Evolutionary conservation across 2,888 invertebrate genomes (phyloP).

Genomic region (Patella ulyssiponensis): DNA sequence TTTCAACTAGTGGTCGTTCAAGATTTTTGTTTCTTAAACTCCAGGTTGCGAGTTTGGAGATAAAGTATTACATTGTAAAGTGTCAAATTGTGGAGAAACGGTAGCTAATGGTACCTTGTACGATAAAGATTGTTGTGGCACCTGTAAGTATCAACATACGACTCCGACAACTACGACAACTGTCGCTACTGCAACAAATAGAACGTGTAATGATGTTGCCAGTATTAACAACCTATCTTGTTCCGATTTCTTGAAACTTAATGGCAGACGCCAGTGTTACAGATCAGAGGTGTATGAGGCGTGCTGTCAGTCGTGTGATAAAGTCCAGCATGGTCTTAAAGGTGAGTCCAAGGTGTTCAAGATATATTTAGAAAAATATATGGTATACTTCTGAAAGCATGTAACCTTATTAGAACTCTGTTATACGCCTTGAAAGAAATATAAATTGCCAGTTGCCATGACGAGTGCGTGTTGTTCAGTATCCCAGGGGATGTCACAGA

Average conservation of each 20-base stretch:
- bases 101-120: constrained; percentile 35
- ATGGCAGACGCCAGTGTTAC: constrained; percentile 16
- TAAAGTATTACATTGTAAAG: constrained; percentile 45
- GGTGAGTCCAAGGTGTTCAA: no score
- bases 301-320: constrained; percentile 29
- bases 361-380: no score
- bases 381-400: no score
- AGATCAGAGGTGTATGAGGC: constrained; percentile 5
- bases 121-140: constrained; percentile 46
- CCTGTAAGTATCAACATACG: constrained; percentile 39
- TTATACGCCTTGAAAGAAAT: no score
- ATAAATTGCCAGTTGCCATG: no score
- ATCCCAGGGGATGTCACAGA: no score
- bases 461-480: no score
- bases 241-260: constrained; percentile 21
- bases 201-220: not conserved
- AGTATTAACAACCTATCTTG: constrained; percentile 16
- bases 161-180: constrained; percentile 29
- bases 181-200: constrained; percentile 18
- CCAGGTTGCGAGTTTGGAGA: constrained; percentile 60
- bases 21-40: not conserved
- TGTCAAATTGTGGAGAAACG: constrained; percentile 41
- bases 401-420: no score
- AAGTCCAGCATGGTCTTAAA: not conserved
- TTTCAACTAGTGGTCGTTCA: not conserved